Evolutionary conservation across 2,113 vertebrate genomes (phyloP).

Genomic region (Chaetura pelagica): DNA sequence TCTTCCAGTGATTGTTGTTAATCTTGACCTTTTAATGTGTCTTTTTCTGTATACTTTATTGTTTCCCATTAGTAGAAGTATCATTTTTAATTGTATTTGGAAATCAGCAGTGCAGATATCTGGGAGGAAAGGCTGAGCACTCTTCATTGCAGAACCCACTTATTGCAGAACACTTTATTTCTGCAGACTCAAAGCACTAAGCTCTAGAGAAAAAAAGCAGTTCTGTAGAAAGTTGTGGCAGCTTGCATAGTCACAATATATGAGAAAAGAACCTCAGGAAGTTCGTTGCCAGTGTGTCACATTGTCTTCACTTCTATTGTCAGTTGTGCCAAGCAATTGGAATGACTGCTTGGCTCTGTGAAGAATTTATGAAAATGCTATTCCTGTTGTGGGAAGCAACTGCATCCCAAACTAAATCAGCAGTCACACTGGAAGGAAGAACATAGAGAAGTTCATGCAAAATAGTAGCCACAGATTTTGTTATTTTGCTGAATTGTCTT

Average conservation of each 20-base stretch:
- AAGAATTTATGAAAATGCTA: slow-evolving; percentile 4
- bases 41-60: not conserved
- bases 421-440: not conserved
- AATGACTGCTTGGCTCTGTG: not conserved
- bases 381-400: not conserved
- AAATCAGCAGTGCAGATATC: not conserved
- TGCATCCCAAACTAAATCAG: not conserved
- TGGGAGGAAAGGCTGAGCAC: not conserved
- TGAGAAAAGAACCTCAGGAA: not conserved
- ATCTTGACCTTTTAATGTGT: not conserved
- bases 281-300: not conserved
- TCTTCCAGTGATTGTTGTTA: not conserved
- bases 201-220: not conserved
- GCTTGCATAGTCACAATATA: not conserved
- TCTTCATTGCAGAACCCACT: not conserved
- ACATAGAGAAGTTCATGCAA: not conserved
- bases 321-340: not conserved
- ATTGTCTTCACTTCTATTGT: not conserved
- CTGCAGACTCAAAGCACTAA: not conserved
- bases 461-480: not conserved
- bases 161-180: not conserved
- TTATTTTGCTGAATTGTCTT: not conserved
- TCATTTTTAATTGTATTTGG: not conserved
- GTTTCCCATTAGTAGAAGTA: not conserved
- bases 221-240: not conserved